Evolutionary conservation across 2,888 invertebrate genomes (phyloP).

Genomic region (Brenthis daphne): DNA sequence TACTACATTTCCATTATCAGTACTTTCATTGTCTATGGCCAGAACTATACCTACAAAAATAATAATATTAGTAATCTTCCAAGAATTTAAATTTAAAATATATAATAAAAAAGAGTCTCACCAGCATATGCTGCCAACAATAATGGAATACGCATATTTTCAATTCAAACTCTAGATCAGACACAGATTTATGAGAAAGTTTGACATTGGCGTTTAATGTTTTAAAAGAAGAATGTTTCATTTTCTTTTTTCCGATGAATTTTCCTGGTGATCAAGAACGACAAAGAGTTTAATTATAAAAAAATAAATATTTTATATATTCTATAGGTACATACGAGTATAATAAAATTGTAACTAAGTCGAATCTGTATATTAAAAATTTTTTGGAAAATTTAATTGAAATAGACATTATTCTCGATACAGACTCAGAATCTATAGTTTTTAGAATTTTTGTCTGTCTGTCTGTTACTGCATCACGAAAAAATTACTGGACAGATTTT

Average conservation of each 20-base stretch:
- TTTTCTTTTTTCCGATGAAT: slow-evolving; percentile 32
- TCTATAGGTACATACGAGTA: too few species aligned
- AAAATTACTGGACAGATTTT: too few species aligned
- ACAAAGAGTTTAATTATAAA: neutral
- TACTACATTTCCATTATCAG: slow-evolving; percentile 56
- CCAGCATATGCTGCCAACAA: slow-evolving; percentile 55
- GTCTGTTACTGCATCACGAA: too few species aligned
- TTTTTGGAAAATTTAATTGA: too few species aligned
- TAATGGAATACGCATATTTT: slow-evolving; percentile 30
- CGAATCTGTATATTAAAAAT: too few species aligned
- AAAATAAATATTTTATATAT: neutral
- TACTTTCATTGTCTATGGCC: slow-evolving; percentile 50
- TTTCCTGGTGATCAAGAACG: slow-evolving; percentile 2
- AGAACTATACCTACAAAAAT: slow-evolving; percentile 39
- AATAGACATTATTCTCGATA: too few species aligned
- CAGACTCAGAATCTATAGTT: too few species aligned
- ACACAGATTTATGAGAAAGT: neutral
- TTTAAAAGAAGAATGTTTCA: slow-evolving; percentile 65
- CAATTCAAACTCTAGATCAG: slow-evolving; percentile 16
- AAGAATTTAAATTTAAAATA: slow-evolving; percentile 41
- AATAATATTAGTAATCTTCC: slow-evolving; percentile 48
- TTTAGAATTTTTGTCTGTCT: too few species aligned
- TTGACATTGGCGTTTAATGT: slow-evolving; percentile 48
- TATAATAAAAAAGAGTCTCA: slow-evolving; percentile 46
- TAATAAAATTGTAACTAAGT: neutral